Percentiles rank a stretch among this genome's conserved stretches.
Conservation (phyloP, 2,797 vertebrate genomes). For the Falco concolor region DNA sequence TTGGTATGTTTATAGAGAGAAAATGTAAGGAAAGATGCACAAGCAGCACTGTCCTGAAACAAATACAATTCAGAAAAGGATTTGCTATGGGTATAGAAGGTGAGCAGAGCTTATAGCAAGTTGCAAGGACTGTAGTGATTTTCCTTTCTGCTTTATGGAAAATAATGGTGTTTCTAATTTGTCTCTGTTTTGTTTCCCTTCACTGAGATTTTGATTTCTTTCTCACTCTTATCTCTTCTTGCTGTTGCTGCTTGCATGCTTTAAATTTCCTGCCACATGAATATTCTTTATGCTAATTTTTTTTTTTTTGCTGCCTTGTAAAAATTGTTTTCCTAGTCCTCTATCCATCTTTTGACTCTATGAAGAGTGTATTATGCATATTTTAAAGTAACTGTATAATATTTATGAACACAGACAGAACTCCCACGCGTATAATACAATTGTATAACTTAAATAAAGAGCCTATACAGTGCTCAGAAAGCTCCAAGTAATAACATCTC, state of each 20-base stretch:
- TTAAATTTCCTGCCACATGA: neutral
- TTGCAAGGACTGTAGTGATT: neutral
- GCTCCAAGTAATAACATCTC: neutral
- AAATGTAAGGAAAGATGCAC: neutral
- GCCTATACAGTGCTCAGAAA: neutral
- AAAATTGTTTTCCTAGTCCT: neutral
- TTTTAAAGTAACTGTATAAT: neutral
- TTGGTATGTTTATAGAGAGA: neutral
- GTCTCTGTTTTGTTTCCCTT: neutral
- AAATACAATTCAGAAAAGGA: neutral
- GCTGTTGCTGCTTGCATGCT: neutral
- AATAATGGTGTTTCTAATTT: neutral
- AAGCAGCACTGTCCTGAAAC: neutral
- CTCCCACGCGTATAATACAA: neutral
- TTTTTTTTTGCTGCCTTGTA: neutral
- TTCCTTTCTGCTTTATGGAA: neutral
- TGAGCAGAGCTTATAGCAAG: neutral
- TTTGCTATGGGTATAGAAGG: neutral
- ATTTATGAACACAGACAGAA: neutral
- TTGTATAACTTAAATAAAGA: neutral
- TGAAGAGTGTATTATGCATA: neutral
- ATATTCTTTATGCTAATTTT: neutral
- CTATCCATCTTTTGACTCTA: neutral
- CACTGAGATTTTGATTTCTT: neutral
- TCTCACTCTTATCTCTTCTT: neutral